Percentiles rank a stretch among this genome's conserved stretches.
phyloP scores from a whole-genome alignment of 2,888 invertebrate genomes.

The Drosophila parthenogenetica region DNA sequence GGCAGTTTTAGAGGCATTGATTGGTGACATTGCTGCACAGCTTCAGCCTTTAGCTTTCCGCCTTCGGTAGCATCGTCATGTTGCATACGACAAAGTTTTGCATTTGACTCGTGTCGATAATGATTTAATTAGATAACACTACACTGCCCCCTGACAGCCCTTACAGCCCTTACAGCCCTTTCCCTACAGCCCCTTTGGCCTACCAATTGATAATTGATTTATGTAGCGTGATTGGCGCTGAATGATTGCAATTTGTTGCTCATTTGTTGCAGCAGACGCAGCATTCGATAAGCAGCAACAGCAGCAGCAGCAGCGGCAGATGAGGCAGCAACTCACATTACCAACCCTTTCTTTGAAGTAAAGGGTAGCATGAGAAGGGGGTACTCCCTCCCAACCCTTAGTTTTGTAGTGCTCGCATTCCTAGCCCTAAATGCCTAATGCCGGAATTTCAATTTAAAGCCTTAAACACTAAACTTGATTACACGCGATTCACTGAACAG shows the following conservation, averaged over 20 bases:
- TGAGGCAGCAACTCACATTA: neutral
- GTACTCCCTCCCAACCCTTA: conserved; percentile 19
- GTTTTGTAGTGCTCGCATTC: conserved; percentile 63
- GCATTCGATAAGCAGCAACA: conserved; percentile 22
- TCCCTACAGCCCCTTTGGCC: neutral
- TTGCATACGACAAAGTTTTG: conserved; percentile 21
- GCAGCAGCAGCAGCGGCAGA: neutral
- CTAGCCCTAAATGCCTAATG: conserved; percentile 77
- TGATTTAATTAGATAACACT: conserved; percentile 57
- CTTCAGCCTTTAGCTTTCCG: too few species aligned
- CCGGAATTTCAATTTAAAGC: conserved; percentile 82
- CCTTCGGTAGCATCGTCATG: neutral
- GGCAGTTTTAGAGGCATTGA: neutral
- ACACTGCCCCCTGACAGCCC: neutral
- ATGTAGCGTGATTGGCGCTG: conserved; percentile 51
- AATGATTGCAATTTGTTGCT: conserved; percentile 65
- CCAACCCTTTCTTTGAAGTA: conserved; percentile 20
- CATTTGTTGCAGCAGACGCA: conserved; percentile 54
- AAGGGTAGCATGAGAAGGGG: neutral
- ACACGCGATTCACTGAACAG: conserved; percentile 70
- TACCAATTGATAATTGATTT: conserved; percentile 53
- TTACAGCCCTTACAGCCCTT: too few species aligned
- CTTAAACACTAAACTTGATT: conserved; percentile 82
- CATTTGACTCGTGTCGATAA: conserved; percentile 49
- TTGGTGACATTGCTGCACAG: conserved; percentile 26